phyloP scores from a whole-genome alignment of 2,113 vertebrate genomes.

The Psilopsiagon aymara region DNA sequence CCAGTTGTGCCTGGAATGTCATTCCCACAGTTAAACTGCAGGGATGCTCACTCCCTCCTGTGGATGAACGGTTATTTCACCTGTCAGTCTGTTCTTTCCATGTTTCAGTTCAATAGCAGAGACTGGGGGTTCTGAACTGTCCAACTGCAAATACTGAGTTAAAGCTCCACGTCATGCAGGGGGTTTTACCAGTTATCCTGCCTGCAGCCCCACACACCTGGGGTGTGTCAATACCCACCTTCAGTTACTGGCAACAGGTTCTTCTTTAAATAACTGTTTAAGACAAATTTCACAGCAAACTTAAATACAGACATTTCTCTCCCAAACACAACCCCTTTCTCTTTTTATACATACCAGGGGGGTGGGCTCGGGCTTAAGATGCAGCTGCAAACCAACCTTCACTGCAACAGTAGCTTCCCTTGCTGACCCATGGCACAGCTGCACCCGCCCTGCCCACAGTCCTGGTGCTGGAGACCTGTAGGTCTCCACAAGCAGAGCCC shows the following conservation, averaged over 20 bases:
- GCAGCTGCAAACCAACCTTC: background rate
- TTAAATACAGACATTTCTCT: background rate
- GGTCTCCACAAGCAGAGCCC: background rate
- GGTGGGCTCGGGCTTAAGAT: background rate
- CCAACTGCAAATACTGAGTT: background rate
- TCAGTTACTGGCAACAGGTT: background rate
- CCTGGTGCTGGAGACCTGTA: background rate
- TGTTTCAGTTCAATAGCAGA: background rate
- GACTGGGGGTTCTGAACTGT: background rate
- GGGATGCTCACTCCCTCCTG: background rate
- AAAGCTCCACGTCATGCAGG: accelerated
- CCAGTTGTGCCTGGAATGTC: accelerated
- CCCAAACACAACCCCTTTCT: background rate
- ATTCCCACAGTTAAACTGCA: accelerated
- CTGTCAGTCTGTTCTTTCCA: accelerated
- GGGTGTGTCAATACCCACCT: background rate
- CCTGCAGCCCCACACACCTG: accelerated
- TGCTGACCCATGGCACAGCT: background rate
- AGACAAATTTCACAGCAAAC: background rate
- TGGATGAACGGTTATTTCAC: background rate
- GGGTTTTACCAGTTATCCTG: background rate
- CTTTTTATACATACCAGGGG: accelerated
- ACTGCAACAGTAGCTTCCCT: background rate
- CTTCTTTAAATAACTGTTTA: background rate
- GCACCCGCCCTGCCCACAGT: background rate